Percentiles rank a stretch among this genome's conserved stretches.
Evolutionary conservation across 1,140 invertebrate species (phyloP).

Genomic region (Dufourea novaeangliae): DNA sequence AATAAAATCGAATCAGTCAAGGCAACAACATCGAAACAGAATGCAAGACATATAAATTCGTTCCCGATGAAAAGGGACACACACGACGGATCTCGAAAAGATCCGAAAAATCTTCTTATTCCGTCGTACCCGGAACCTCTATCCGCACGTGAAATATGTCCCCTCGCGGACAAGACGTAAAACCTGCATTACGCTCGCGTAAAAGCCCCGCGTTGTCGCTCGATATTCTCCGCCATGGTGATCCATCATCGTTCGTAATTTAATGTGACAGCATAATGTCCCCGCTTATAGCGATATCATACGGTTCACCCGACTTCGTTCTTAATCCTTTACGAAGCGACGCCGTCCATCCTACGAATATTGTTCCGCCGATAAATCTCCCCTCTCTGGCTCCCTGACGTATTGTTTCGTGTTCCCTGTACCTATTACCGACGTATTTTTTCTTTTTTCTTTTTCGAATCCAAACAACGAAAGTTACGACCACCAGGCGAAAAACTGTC

Average conservation of each 20-base stretch:
- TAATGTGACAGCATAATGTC: slow-evolving; percentile 23
- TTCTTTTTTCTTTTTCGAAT: too few species aligned
- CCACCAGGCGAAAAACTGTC: background rate
- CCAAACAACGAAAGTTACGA: background rate
- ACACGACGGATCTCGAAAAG: too few species aligned
- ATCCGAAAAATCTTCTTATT: background rate
- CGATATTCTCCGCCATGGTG: slow-evolving; percentile 39
- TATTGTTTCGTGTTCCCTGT: background rate
- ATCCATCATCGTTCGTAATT: slow-evolving; percentile 55
- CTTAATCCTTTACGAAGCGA: slow-evolving; percentile 26
- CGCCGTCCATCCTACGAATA: background rate
- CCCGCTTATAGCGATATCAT: slow-evolving; percentile 44
- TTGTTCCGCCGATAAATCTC: slow-evolving; percentile 3
- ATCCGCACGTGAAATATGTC: background rate
- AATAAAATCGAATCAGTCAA: too few species aligned
- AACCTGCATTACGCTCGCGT: slow-evolving; percentile 19
- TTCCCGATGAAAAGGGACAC: too few species aligned
- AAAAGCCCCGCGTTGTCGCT: slow-evolving; percentile 17
- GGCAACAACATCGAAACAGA: too few species aligned
- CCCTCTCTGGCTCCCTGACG: background rate
- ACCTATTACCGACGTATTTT: background rate
- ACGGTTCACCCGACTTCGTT: slow-evolving; percentile 2
- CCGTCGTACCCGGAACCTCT: background rate
- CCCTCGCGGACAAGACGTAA: background rate
- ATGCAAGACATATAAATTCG: too few species aligned